Evolutionary conservation across 2,888 invertebrate species (phyloP), one percentile per base, ranked within the genome.

Genomic region (Pammene aurita): DNA sequence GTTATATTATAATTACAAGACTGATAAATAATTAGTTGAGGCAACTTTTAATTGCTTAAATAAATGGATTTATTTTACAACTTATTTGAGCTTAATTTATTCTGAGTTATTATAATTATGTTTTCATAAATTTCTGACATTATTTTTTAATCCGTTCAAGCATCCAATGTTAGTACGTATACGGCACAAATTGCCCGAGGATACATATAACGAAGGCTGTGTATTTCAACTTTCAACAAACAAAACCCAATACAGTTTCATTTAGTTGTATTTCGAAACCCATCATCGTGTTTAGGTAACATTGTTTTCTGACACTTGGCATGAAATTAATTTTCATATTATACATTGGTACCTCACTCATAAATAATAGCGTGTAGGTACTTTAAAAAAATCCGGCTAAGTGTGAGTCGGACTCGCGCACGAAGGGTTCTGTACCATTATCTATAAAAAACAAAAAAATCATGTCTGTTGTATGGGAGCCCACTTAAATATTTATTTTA

Each of bases 271-370:
- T 9, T 26, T 16, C 14, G 11, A 41, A 62, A 55, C 48, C 52
- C 48, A 41, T 56, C 38, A 34, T 26, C 41, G 42, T 67, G 13
- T 62, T 60, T 60, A 4, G 11, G 41, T 42, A 57, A 41, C 41
- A 57, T 57, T 57, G 57, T 42, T 57, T 41, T 57, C 57, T 57
- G 42, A 57, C 57, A 57, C 41, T 57, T 57, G 16, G 18, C 16
- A 11, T 42, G 42, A 16, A 57, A 57, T 57, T 41, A 42, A 42
- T 42, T 57, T 34, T 11, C 2, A n/a, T 55, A 38, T n/a, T 10
- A 55, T 38, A 38, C 14, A 14, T 38, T 26, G 4, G 26, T 26
- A 26, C 26, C 26, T 26, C 26, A 26, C 26, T 26, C 4, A 26
- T 26, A 4, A 26, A 26, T 26, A 26, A 26, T 26, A 26, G 26